A percentile compares a stretch with the other conserved stretches of the same genome.
These are phyloP conservation scores for Microhierax caerulescens DNA, from an alignment of 2,797 vertebrate species.

Conservation along the genomic window DNA sequence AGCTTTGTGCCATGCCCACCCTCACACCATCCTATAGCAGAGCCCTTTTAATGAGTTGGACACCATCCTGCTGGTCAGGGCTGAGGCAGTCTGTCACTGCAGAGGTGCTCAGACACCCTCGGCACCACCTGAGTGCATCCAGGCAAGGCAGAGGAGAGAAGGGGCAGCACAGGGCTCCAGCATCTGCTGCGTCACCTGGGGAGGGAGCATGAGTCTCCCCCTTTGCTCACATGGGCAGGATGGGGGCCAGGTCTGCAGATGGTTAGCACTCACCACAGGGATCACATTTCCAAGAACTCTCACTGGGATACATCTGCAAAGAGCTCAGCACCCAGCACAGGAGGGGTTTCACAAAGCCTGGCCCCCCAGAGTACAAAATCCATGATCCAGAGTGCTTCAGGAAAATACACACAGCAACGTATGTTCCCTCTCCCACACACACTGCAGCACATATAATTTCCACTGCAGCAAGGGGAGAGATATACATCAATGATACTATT, in stretches of 20 bases:
- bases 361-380: background rate
- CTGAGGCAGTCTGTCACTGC: background rate
- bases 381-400: background rate
- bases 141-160: background rate
- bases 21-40: accelerated
- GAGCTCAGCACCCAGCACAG: background rate
- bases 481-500: background rate
- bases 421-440: background rate
- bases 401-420: background rate
- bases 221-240: background rate
- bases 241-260: background rate
- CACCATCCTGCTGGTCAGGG: background rate
- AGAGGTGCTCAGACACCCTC: background rate
- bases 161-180: background rate
- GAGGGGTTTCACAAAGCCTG: background rate
- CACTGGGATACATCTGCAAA: background rate
- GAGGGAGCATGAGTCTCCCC: background rate
- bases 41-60: background rate
- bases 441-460: background rate
- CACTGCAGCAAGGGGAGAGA: background rate
- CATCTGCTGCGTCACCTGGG: background rate
- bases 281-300: background rate
- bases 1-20: background rate
- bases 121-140: accelerated
- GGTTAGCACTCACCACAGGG: accelerated